phyloP scores from a whole-genome alignment of 2,113 vertebrate species.

The Strix uralensis region DNA sequence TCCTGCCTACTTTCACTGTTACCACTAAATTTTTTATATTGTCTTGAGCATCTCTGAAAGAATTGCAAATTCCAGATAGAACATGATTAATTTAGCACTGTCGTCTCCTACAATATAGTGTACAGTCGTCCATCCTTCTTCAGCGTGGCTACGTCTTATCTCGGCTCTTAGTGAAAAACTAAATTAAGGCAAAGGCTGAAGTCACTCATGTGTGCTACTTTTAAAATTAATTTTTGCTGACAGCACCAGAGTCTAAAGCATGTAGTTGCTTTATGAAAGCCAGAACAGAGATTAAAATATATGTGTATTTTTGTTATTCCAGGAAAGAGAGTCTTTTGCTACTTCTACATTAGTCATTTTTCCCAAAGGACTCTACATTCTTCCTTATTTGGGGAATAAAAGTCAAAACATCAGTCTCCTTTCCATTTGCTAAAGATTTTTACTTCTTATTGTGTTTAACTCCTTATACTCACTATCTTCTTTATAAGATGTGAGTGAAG shows the following conservation, averaged over 20 bases:
- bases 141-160: constrained; percentile 33
- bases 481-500: not conserved
- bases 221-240: constrained; percentile 79
- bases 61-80: constrained; percentile 92
- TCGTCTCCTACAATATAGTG: constrained; percentile 66
- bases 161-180: constrained; percentile 68
- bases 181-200: constrained; percentile 70
- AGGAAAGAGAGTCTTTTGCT: constrained; percentile 57
- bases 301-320: constrained; percentile 66
- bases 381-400: constrained; percentile 64
- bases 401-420: constrained; percentile 17
- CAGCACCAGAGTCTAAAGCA: constrained; percentile 58
- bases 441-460: constrained; percentile 13
- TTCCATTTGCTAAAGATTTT: constrained; percentile 41
- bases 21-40: constrained; percentile 93
- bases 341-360: constrained; percentile 58
- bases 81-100: constrained; percentile 94
- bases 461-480: not conserved
- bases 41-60: constrained; percentile 92
- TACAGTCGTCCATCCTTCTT: constrained; percentile 70
- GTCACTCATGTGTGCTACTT: constrained; percentile 61
- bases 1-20: constrained; percentile 80
- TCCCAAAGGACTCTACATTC: constrained; percentile 40
- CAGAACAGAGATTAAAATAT: constrained; percentile 66
- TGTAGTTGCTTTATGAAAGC: constrained; percentile 62